Conservation (phyloP, 2,888 invertebrate species). For the Cryptophagus acutangulus region DNA sequence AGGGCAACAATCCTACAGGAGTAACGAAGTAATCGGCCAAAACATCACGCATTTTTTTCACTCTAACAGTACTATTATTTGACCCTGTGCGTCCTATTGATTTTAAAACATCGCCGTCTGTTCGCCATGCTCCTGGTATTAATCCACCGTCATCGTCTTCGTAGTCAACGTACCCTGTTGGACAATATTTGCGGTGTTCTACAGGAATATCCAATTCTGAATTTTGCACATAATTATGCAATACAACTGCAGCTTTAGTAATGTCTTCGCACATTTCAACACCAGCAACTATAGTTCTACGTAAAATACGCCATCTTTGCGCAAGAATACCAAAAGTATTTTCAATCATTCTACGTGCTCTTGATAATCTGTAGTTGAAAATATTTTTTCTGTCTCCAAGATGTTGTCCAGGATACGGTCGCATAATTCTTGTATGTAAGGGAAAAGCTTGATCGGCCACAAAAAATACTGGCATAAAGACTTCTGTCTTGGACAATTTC, state of each 20-base stretch:
- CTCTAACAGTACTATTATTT: no score
- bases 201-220: constrained; percentile 10
- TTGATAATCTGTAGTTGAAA: constrained; percentile 6
- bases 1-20: constrained; percentile 6
- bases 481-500: constrained; percentile 8
- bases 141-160: constrained; percentile 5
- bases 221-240: constrained; percentile 24
- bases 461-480: constrained; percentile 9
- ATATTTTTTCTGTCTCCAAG: constrained; percentile 7
- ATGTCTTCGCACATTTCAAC: constrained; percentile 9
- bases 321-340: constrained; percentile 12
- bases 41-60: no score
- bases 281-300: constrained; percentile 10
- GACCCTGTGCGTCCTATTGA: no score
- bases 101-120: not conserved
- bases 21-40: constrained; percentile 11
- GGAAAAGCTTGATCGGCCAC: constrained; percentile 20
- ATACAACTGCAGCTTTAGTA: constrained; percentile 18
- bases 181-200: constrained; percentile 12
- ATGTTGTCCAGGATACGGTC: constrained; percentile 10
- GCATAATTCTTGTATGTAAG: constrained; percentile 11
- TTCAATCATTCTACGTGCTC: constrained; percentile 10
- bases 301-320: constrained; percentile 9
- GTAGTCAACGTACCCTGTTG: constrained; percentile 9
- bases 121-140: constrained; percentile 5